Conservation (phyloP, 2,113 vertebrate genomes). For the Cebidichthys violaceus region DNA sequence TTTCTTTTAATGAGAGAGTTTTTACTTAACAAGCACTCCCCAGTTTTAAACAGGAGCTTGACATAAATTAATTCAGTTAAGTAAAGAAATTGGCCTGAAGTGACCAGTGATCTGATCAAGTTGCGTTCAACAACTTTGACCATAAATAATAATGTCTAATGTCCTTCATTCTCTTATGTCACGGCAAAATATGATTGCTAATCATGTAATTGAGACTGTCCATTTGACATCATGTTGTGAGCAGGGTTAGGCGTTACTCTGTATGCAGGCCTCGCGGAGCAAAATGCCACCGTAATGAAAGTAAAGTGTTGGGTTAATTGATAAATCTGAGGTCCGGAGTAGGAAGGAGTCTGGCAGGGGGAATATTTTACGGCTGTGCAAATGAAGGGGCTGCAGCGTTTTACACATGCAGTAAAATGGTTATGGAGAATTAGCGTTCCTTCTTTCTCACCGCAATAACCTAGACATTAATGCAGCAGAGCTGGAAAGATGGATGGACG, state of each 20-base stretch:
- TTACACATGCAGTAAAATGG: conserved; percentile 82
- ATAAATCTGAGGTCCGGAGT: conserved; percentile 75
- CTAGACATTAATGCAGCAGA: conserved; percentile 75
- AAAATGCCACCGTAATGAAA: conserved; percentile 78
- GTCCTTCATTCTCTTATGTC: conserved; percentile 49
- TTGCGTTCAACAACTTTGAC: conserved; percentile 36
- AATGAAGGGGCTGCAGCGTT: conserved; percentile 81
- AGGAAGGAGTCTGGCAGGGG: conserved; percentile 64
- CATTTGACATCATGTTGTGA: conserved; percentile 47
- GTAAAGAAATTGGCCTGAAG: conserved; percentile 21
- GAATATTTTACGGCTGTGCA: conserved; percentile 81
- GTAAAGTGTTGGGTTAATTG: conserved; percentile 80
- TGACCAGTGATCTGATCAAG: conserved; percentile 36
- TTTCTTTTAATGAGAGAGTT: neutral
- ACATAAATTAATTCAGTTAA: conserved; percentile 44
- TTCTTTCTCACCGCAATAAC: conserved; percentile 57
- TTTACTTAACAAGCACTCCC: neutral
- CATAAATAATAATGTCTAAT: conserved; percentile 49
- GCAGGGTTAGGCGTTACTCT: conserved; percentile 56
- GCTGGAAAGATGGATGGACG: conserved; percentile 46
- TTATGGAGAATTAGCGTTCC: conserved; percentile 80
- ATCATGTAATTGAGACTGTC: conserved; percentile 58
- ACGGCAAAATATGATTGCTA: conserved; percentile 47
- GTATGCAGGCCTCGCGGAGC: conserved; percentile 54
- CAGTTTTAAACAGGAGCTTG: conserved; percentile 30